These are phyloP conservation scores for Dolichallabes microphthalmus DNA, from an alignment of 2,113 vertebrate genomes.

Conservation along the genomic window DNA sequence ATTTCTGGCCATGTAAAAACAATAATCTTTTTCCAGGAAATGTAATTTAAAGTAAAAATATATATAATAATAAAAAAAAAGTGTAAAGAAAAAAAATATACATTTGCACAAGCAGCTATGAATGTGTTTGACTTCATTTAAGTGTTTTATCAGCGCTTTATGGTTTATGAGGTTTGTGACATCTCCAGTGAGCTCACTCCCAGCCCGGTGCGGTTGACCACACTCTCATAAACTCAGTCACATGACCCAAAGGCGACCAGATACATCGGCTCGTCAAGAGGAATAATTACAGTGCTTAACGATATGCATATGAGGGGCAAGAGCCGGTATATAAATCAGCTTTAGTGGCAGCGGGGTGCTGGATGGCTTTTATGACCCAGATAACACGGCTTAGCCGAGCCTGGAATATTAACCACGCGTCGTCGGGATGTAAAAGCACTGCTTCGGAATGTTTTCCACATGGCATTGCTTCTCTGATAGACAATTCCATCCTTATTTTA, in stretches of 20 bases:
- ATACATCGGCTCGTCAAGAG: constrained; percentile 82
- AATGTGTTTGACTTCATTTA: not conserved
- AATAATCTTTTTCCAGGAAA: too few relatives aligned
- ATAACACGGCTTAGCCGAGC: constrained; percentile 56
- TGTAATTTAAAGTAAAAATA: not conserved
- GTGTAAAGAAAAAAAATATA: not conserved
- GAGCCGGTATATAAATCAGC: constrained; percentile 93
- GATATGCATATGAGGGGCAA: constrained; percentile 90
- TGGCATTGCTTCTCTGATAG: not conserved
- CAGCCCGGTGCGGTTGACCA: constrained; percentile 57
- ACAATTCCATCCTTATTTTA: not conserved
- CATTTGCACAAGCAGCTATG: not conserved
- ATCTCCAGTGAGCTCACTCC: constrained; percentile 54
- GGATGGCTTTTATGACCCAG: constrained; percentile 62
- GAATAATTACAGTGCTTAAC: constrained; percentile 84
- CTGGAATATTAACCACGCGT: constrained; percentile 51
- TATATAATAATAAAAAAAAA: not conserved
- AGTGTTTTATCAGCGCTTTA: constrained; percentile 9
- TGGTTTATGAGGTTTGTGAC: constrained; percentile 50
- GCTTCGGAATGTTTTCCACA: not conserved
- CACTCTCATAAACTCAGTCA: constrained; percentile 66
- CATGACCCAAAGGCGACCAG: constrained; percentile 76
- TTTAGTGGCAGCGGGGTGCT: constrained; percentile 73
- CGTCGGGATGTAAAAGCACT: not conserved
- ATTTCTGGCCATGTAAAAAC: too few relatives aligned